Percentiles rank a stretch among this genome's conserved stretches.
Evolutionary conservation across 2,888 invertebrate species (phyloP).

Genomic region (Drosophila anceps): DNA sequence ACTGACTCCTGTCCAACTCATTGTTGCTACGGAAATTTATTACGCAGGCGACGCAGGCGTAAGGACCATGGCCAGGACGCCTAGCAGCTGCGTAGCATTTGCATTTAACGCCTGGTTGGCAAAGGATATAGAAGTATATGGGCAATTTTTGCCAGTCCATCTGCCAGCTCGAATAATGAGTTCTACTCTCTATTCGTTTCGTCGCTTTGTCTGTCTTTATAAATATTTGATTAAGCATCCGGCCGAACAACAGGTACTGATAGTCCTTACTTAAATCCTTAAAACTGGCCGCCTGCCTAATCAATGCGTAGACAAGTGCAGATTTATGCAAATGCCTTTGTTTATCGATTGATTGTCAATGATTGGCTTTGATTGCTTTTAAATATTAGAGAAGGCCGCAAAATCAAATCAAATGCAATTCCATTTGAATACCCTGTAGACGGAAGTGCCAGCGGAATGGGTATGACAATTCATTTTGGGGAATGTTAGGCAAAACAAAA

Average conservation of each 20-base stretch:
- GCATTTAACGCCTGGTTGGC: constrained; percentile 55
- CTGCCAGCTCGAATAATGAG: constrained; percentile 46
- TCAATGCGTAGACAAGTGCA: constrained; percentile 53
- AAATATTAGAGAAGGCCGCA: constrained; percentile 24
- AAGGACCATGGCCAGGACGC: background rate
- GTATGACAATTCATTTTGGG: no score
- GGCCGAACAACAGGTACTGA: constrained; percentile 53
- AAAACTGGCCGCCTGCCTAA: constrained; percentile 49
- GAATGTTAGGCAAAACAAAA: no score
- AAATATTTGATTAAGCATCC: constrained; percentile 70
- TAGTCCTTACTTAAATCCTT: constrained; percentile 23
- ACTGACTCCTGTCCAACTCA: constrained; percentile 30
- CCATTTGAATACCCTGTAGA: constrained; percentile 17
- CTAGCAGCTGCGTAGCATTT: constrained; percentile 32
- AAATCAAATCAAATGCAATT: constrained; percentile 55
- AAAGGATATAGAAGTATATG: constrained; percentile 56
- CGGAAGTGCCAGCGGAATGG: background rate
- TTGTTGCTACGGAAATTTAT: constrained; percentile 67
- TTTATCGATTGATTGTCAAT: constrained; percentile 74
- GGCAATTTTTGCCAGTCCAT: constrained; percentile 55
- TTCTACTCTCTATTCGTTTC: constrained; percentile 13
- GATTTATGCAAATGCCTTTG: constrained; percentile 73
- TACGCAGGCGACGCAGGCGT: constrained; percentile 36
- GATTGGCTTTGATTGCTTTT: constrained; percentile 41
- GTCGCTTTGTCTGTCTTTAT: constrained; percentile 22